Evolutionary conservation across 2,797 vertebrate species (phyloP), one percentile per base, ranked within the genome.

Genomic region (Esox lucius): DNA sequence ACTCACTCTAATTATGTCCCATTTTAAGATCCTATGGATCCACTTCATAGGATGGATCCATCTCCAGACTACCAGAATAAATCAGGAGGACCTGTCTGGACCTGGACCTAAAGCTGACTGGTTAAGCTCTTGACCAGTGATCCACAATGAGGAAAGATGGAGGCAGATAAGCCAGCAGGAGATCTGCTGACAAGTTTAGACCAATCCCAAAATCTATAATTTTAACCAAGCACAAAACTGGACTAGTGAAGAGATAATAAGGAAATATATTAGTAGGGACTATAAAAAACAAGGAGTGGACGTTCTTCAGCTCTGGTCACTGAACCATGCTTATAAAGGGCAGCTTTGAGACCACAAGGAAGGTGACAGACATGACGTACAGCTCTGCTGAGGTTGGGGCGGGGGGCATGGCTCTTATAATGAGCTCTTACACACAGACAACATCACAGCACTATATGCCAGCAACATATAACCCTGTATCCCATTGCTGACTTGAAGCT

Each of bases 341-440:
- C 81, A 82, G 86, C 90, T 89, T 91, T 92, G 89, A 90, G 85
- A 83, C 72, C 85, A 86, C 76, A 83, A 78, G 75, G 78, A 89
- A 91, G 88, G 89, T 91, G 89, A 84, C 88, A 89, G 89, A 91
- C 91, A 90, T 92, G 89, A 92, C 89, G 87, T 91, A 79, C 76
- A 80, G 82, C 78, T 86, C 82, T 88, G 83, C 78, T 85, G 78
- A 84, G 81, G 72, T 83, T 72, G 73, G n/a, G n/a, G n/a, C n/a
- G 75, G 75, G 80, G 77, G 77, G 77, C 80, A 78, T 82, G 26
- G 70, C 85, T 74, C 72, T 72, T 71, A 90, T 82, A 91, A 86
- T 87, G 85, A 89, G 83, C 83, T 87, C 86, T 88, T 75, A 89
- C 78, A 90, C 26, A 33, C 22, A 78, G 71, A 75, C 71, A 71